These are phyloP conservation scores for Eurystomus gularis DNA, from an alignment of 2,113 vertebrate species.

Conservation along the genomic window DNA sequence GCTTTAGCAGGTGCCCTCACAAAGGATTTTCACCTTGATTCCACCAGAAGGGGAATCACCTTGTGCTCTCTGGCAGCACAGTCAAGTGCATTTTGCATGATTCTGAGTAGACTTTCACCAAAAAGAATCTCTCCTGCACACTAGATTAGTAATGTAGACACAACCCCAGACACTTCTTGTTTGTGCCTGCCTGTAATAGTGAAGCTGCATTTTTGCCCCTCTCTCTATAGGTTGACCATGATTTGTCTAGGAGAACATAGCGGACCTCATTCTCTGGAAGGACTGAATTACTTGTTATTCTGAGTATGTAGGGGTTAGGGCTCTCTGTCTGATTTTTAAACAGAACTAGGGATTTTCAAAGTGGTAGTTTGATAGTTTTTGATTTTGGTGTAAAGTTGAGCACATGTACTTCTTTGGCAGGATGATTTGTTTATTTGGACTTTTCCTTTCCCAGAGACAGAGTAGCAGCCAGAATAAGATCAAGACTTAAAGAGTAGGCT, in stretches of 20 bases:
- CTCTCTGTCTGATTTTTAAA: not conserved
- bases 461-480: not conserved
- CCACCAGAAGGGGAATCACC: not conserved
- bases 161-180: not conserved
- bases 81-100: not conserved
- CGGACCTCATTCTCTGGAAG: not conserved
- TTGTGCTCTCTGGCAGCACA: not conserved
- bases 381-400: fast-evolving
- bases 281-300: not conserved
- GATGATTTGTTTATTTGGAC: not conserved
- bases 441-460: not conserved
- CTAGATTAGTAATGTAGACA: not conserved
- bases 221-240: not conserved
- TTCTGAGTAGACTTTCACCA: not conserved
- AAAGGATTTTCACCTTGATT: not conserved
- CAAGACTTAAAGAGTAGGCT: not conserved
- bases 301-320: not conserved
- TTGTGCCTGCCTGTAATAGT: not conserved
- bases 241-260: not conserved
- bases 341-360: not conserved
- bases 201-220: not conserved
- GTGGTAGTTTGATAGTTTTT: not conserved
- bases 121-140: not conserved
- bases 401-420: not conserved
- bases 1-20: not conserved